Evolutionary conservation across 2,797 vertebrate species (phyloP).

Genomic region (Dendrocincla tyrannina): DNA sequence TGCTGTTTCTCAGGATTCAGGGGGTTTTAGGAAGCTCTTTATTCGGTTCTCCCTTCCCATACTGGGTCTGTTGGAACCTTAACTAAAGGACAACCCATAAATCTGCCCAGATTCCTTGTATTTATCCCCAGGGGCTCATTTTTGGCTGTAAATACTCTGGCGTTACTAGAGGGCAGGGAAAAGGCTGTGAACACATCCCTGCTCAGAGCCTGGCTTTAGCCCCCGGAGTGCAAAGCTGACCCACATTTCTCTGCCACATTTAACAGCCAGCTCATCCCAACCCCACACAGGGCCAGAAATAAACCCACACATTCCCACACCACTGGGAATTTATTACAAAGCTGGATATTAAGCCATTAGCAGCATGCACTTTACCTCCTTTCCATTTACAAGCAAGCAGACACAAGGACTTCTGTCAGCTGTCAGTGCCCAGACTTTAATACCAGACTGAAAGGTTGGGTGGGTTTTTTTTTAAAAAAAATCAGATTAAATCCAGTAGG

Average conservation of each 20-base stretch:
- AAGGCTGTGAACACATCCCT: background rate
- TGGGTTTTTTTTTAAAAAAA: background rate
- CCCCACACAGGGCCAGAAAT: background rate
- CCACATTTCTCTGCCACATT: slow-evolving; percentile 11
- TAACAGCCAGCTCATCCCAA: background rate
- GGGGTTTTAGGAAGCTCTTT: background rate
- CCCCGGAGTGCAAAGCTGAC: background rate
- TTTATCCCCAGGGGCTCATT: background rate
- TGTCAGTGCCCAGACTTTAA: slow-evolving; percentile 7
- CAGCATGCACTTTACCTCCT: background rate
- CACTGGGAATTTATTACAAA: background rate
- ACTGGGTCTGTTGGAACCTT: background rate
- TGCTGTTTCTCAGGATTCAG: background rate
- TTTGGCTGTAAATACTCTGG: background rate
- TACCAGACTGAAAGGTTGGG: background rate
- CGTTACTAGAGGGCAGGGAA: background rate
- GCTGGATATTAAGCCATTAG: background rate
- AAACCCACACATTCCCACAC: background rate
- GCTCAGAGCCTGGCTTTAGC: background rate
- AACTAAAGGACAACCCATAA: background rate
- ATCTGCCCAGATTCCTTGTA: background rate
- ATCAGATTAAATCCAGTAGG: slow-evolving; percentile 4
- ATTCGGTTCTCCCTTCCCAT: background rate
- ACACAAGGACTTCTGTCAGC: background rate
- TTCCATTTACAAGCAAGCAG: background rate